These are phyloP conservation scores for Malurus leucopterus DNA, from an alignment of 2,797 vertebrate genomes.

Conservation along the genomic window DNA sequence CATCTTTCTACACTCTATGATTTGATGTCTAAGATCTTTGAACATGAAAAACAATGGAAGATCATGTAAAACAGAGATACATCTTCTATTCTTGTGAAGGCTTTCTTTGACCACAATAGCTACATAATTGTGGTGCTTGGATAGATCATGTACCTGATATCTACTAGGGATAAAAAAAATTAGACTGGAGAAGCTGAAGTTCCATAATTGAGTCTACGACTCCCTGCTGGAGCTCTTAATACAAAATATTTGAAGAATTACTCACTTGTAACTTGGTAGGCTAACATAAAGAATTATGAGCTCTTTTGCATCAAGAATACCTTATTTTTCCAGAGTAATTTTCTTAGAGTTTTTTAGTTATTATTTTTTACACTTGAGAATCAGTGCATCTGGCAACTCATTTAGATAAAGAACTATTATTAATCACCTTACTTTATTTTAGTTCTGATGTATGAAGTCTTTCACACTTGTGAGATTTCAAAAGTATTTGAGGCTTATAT, in stretches of 20 bases:
- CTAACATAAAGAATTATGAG: neutral
- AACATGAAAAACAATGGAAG: neutral
- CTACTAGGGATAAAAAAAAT: neutral
- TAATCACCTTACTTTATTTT: conserved; percentile 70
- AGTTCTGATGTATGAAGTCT: conserved; percentile 69
- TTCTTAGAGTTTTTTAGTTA: neutral
- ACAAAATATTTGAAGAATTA: neutral
- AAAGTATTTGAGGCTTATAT: conserved; percentile 61
- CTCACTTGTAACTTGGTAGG: neutral
- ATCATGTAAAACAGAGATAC: neutral
- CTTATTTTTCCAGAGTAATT: neutral
- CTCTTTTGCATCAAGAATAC: neutral
- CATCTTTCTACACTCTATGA: neutral
- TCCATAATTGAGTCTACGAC: neutral
- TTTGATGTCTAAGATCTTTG: neutral
- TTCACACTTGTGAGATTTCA: conserved; percentile 69
- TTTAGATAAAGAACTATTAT: conserved; percentile 68
- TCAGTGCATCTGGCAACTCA: conserved; percentile 67
- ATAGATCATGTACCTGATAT: neutral
- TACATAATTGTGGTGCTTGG: neutral
- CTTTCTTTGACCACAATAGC: neutral
- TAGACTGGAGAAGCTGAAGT: neutral
- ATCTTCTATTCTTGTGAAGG: neutral
- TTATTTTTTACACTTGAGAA: conserved; percentile 15
- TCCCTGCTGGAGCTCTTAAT: neutral